Evolutionary conservation across 2,113 vertebrate species (phyloP).

Genomic region (Dasyprocta punctata): DNA sequence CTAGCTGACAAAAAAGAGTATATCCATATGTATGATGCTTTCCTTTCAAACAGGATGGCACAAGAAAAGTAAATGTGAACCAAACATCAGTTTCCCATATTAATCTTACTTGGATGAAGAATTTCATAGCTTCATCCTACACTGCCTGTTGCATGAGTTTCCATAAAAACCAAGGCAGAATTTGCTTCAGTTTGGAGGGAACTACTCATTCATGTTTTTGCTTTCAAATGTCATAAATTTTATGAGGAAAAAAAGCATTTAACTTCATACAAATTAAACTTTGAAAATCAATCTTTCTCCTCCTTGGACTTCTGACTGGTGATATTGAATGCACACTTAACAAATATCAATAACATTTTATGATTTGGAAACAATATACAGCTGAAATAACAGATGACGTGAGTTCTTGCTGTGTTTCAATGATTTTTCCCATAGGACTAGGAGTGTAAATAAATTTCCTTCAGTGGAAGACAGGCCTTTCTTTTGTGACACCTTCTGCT

Average conservation of each 20-base stretch:
- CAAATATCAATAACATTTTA: not conserved
- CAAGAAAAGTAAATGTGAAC: conserved; percentile 42
- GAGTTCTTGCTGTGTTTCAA: not conserved
- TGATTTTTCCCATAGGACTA: not conserved
- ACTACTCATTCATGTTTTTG: not conserved
- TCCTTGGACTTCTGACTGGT: not conserved
- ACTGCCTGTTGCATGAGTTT: not conserved
- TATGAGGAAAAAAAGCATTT: not conserved
- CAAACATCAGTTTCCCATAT: not conserved
- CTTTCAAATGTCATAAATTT: not conserved
- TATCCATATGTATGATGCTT: conserved; percentile 15
- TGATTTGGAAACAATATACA: not conserved
- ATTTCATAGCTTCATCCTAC: not conserved
- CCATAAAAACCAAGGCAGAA: not conserved
- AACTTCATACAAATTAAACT: not conserved
- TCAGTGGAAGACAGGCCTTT: not conserved
- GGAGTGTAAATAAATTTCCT: not conserved
- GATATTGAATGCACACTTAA: not conserved
- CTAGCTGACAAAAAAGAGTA: not conserved
- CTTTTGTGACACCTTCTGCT: not conserved
- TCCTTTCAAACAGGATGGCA: conserved; percentile 7
- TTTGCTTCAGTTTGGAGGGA: not conserved
- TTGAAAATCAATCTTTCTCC: not conserved
- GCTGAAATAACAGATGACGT: not conserved
- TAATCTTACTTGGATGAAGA: conserved; percentile 26